These are phyloP conservation scores for Gerris buenoi DNA, from an alignment of 1,140 invertebrate genomes.

Conservation along the genomic window DNA sequence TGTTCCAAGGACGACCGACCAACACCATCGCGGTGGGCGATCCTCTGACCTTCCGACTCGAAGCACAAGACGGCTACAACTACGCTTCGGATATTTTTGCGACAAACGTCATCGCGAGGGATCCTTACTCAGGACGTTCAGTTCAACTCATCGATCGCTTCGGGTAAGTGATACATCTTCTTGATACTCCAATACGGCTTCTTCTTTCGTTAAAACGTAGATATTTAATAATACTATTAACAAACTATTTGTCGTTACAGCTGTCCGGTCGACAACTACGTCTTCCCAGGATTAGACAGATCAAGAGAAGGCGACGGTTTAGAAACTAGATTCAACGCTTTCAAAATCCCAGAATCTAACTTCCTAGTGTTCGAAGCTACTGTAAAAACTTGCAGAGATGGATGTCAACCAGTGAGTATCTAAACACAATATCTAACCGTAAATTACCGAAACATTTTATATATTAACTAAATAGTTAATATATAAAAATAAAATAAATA, in stretches of 20 bases:
- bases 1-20: conserved; percentile 77
- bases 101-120: conserved; percentile 80
- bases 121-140: conserved; percentile 77
- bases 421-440: too few relatives aligned
- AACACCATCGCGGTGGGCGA: conserved; percentile 89
- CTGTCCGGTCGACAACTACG: conserved; percentile 78
- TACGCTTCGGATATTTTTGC: conserved; percentile 80
- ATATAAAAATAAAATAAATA: too few relatives aligned
- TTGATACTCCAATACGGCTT: too few relatives aligned
- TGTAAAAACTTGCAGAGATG: conserved; percentile 71
- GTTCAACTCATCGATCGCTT: conserved; percentile 79
- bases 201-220: too few relatives aligned
- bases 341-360: conserved; percentile 88
- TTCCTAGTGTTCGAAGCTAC: conserved; percentile 86
- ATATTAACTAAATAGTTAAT: too few relatives aligned
- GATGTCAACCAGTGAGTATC: conserved; percentile 58
- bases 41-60: conserved; percentile 73
- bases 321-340: conserved; percentile 82
- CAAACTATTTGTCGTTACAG: too few relatives aligned
- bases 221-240: too few relatives aligned
- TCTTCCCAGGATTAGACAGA: conserved; percentile 78
- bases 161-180: too few relatives aligned
- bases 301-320: conserved; percentile 69
- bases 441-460: too few relatives aligned
- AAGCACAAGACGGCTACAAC: conserved; percentile 78